phyloP scores from a whole-genome alignment of 2,888 invertebrate species.

The Caradrina clavipalpis region DNA sequence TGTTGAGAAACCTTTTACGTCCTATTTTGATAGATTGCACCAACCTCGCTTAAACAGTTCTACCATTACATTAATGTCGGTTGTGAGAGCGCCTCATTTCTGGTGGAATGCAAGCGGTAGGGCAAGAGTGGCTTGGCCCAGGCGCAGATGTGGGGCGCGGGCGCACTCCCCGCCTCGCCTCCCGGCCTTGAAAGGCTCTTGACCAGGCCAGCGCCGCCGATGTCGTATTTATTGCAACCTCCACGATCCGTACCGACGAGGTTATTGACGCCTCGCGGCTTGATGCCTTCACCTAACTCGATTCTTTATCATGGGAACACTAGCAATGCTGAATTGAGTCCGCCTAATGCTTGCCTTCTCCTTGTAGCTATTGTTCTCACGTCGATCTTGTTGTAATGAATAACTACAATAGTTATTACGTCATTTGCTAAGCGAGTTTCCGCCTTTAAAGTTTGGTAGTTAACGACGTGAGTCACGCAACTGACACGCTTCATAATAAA shows the following conservation, averaged over 20 bases:
- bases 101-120: constrained; percentile 83
- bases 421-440: constrained; percentile 88
- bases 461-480: constrained; percentile 89
- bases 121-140: constrained; percentile 79
- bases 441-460: constrained; percentile 88
- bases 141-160: constrained; percentile 86
- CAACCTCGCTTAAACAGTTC: constrained; percentile 61
- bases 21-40: constrained; percentile 60
- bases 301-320: constrained; percentile 82
- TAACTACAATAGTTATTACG: constrained; percentile 89
- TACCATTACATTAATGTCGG: constrained; percentile 55
- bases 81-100: constrained; percentile 71
- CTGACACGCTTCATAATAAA: constrained; percentile 82
- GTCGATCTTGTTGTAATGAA: constrained; percentile 87
- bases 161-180: constrained; percentile 87
- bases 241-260: constrained; percentile 89
- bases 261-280: constrained; percentile 87
- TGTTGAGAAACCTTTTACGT: constrained; percentile 49
- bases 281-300: constrained; percentile 75
- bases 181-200: constrained; percentile 91
- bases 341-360: constrained; percentile 81
- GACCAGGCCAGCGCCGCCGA: constrained; percentile 89
- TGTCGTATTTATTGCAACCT: constrained; percentile 91
- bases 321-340: constrained; percentile 71
- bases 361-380: constrained; percentile 88